Evolutionary conservation across 2,888 invertebrate species (phyloP), one percentile per base, ranked within the genome.

Genomic region (Synanthedon andrenaeformis): DNA sequence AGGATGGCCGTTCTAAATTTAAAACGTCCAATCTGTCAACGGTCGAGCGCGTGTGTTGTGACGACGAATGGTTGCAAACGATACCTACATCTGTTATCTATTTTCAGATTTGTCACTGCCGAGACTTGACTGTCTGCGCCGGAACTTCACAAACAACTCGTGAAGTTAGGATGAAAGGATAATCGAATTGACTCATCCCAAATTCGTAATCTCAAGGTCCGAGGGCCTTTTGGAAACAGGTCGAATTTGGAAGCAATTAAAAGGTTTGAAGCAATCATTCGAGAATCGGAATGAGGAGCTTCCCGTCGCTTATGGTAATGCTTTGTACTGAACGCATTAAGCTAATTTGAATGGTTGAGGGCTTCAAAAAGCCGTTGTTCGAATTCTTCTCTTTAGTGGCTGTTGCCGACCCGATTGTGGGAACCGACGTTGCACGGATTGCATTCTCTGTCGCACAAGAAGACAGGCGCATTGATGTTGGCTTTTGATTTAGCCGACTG

Each of bases 341-440:
- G 83, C 85, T 86, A 85, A 87, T 87, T 87, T 85, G 85, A 86
- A 86, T 85, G 80, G 82, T 70, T 76, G 75, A 79, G 75, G 74
- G 77, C 70, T 66, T 83, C 77, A 81, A 84, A 83, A 84, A 82
- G 78, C 77, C 76, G 81, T 84, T 84, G 82, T 82, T 82, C 71
- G 76, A 77, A 82, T 83, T 79, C 77, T 79, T 82, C 79, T 77
- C 79, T 84, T 84, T 82, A 72, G 68, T 69, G 69, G 69, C 70
- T 70, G 71, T 69, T 71, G 76, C 70, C 76, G 76, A 50, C 73
- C 63, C 74, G 80, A 81, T 78, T 83, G 83, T 82, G 75, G 71
- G 72, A 74, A 76, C 76, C 74, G 74, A 66, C 72, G 66, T 64
- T 73, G 76, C 79, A 76, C 70, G 70, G 68, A 70, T 73, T 76